These are phyloP conservation scores for Pomatostomus ruficeps DNA, from an alignment of 2,113 vertebrate species.

Conservation along the genomic window DNA sequence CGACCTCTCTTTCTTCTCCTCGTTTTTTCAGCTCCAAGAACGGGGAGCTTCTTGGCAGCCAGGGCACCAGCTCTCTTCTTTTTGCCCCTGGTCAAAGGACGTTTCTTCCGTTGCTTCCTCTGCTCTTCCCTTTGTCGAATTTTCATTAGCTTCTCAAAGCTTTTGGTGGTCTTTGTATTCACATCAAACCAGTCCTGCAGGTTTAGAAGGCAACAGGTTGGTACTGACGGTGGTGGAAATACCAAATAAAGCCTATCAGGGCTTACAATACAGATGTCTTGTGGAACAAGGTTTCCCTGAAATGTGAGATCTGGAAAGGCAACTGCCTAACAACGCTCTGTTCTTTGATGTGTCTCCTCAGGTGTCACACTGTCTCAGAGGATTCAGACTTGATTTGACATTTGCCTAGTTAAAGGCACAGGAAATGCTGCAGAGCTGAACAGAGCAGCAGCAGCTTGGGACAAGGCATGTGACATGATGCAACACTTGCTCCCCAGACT, in stretches of 20 bases:
- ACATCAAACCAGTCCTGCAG: slow-evolving; percentile 90
- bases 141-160: slow-evolving; percentile 86
- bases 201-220: slow-evolving; percentile 29
- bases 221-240: not conserved
- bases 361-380: not conserved
- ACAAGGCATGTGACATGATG: not conserved
- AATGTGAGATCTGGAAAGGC: not conserved
- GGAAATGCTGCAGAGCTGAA: not conserved
- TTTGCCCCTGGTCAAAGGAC: slow-evolving; percentile 4
- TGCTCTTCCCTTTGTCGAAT: slow-evolving; percentile 74
- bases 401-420: not conserved
- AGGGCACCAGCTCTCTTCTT: slow-evolving; percentile 25
- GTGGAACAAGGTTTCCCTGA: not conserved
- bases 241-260: not conserved
- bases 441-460: not conserved
- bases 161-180: slow-evolving; percentile 82
- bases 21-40: slow-evolving; percentile 28
- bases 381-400: not conserved
- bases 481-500: not conserved
- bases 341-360: not conserved
- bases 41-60: slow-evolving; percentile 37
- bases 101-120: slow-evolving; percentile 65
- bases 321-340: not conserved
- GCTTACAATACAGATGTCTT: not conserved
- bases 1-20: not conserved